Evolutionary conservation across 2,797 vertebrate genomes (phyloP).

Genomic region (Mergus octosetaceus): DNA sequence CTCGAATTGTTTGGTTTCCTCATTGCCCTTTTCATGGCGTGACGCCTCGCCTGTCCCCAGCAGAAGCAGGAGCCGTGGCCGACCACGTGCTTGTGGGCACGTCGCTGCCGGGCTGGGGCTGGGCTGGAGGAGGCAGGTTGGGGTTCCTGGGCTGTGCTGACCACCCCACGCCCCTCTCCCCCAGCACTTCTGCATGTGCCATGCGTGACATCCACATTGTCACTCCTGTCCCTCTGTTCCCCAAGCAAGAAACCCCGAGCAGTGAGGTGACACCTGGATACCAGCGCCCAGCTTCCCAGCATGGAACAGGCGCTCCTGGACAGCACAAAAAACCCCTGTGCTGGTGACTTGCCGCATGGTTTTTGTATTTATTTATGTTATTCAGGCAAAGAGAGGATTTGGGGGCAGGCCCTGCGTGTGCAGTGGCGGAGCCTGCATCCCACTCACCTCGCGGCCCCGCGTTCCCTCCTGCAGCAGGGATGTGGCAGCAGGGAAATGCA

Average conservation of each 20-base stretch:
- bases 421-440: neutral
- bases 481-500: slow-evolving; percentile 44
- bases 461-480: neutral
- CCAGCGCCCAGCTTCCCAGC: neutral
- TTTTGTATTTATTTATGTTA: neutral
- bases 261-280: neutral
- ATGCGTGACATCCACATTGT: rapidly evolving
- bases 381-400: neutral
- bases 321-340: neutral
- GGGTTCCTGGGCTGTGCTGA: rapidly evolving
- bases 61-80: neutral
- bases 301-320: rapidly evolving
- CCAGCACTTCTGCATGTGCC: neutral
- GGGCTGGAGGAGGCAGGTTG: neutral
- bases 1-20: neutral
- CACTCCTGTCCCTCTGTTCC: neutral
- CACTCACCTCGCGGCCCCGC: neutral
- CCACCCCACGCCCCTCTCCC: too few species aligned
- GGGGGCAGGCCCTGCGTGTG: neutral
- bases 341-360: neutral
- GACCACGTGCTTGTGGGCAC: neutral
- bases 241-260: neutral
- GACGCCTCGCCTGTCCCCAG: neutral
- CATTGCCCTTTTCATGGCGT: neutral
- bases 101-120: rapidly evolving